Percentiles rank a stretch among this genome's conserved stretches.
phyloP scores from a whole-genome alignment of 2,888 invertebrate species.

The Orthosia gothica region DNA sequence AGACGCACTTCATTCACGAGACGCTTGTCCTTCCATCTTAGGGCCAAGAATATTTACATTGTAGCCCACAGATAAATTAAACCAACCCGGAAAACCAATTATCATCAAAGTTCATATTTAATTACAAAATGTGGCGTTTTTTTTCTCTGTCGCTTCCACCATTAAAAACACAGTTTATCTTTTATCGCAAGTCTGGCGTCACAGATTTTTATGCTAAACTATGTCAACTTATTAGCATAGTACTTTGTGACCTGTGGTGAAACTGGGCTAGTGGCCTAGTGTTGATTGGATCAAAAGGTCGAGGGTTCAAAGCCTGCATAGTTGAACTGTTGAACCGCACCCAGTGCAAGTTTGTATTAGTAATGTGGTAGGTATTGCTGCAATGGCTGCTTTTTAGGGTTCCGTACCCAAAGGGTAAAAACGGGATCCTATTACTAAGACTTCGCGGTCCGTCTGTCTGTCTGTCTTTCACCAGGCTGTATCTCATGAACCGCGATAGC shows the following conservation, averaged over 20 bases:
- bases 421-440: no score
- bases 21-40: constrained; percentile 5
- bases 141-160: not conserved
- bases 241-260: constrained; percentile 10
- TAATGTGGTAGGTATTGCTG: constrained; percentile 10
- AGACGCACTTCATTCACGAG: not conserved
- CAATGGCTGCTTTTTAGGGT: not conserved
- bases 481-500: no score
- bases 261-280: constrained; percentile 52
- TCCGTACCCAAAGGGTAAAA: no score
- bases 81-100: constrained; percentile 25
- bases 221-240: constrained; percentile 25
- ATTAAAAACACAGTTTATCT: not conserved
- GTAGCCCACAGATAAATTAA: constrained; percentile 5
- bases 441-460: no score
- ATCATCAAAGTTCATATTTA: constrained; percentile 30
- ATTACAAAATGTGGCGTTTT: constrained; percentile 19
- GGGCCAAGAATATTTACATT: not conserved
- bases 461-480: no score
- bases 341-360: constrained; percentile 26
- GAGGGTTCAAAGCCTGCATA: constrained; percentile 49
- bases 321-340: constrained; percentile 57
- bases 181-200: not conserved
- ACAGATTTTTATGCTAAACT: constrained; percentile 34
- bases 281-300: constrained; percentile 64